Percentiles rank a stretch among this genome's conserved stretches.
phyloP scores from a whole-genome alignment of 2,888 invertebrate species.

The Lasioglossum marginatum region DNA sequence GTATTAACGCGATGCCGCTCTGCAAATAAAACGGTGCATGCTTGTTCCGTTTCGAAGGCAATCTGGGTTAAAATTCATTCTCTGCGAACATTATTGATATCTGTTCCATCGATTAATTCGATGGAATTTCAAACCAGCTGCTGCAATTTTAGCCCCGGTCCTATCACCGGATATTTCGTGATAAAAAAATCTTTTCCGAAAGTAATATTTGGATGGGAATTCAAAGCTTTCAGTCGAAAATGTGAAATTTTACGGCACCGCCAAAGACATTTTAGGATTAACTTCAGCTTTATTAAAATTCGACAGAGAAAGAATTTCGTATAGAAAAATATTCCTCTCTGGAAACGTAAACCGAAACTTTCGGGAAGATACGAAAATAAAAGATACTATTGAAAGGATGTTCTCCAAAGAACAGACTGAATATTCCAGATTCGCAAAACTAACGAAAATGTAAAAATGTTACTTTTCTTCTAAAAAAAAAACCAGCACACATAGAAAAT shows the following conservation, averaged over 20 bases:
- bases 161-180: not conserved
- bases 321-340: not conserved
- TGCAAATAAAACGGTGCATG: constrained; percentile 10
- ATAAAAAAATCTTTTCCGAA: not conserved
- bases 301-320: not conserved
- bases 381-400: not conserved
- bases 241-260: not conserved
- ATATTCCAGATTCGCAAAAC: too few relatives aligned
- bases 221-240: not conserved
- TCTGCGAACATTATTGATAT: not conserved
- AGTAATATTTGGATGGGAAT: not conserved
- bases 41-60: not conserved
- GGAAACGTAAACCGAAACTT: not conserved
- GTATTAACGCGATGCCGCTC: constrained; percentile 8
- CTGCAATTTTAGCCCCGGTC: not conserved
- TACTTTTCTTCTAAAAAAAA: too few relatives aligned
- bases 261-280: too few relatives aligned
- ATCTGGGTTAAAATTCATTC: constrained; percentile 1
- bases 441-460: too few relatives aligned
- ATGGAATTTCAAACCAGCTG: not conserved
- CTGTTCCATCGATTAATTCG: constrained; percentile 1
- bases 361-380: not conserved
- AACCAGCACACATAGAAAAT: not conserved
- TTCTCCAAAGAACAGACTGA: too few relatives aligned
- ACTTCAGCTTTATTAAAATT: not conserved